A percentile compares a stretch with the other conserved stretches of the same genome.
Evolutionary conservation across 2,797 vertebrate genomes (phyloP).

Genomic region (Eupleurogrammus muticus): DNA sequence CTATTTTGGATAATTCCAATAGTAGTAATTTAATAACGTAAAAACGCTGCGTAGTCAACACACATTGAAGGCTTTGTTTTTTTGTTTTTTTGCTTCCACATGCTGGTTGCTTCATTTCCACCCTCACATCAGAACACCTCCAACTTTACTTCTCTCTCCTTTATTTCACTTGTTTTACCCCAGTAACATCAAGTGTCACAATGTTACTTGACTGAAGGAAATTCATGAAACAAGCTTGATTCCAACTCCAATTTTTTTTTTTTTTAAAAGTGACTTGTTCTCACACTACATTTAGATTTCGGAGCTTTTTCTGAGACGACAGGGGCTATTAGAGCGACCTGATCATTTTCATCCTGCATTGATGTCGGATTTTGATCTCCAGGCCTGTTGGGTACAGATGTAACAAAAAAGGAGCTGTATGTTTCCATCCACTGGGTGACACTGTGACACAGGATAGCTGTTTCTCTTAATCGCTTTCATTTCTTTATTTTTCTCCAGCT

Average conservation of each 20-base stretch:
- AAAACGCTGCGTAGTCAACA: neutral
- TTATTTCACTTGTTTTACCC: slow-evolving; percentile 2
- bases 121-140: neutral
- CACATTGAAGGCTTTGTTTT: neutral
- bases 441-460: slow-evolving; percentile 61
- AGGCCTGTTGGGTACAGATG: slow-evolving; percentile 1
- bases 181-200: neutral
- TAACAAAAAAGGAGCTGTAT: slow-evolving; percentile 19
- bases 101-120: neutral
- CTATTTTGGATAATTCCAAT: neutral
- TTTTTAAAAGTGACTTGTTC: neutral
- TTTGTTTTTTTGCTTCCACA: neutral
- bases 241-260: too few relatives aligned
- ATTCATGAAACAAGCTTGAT: neutral
- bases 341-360: neutral
- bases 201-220: neutral
- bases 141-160: neutral
- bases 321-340: neutral
- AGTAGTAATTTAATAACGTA: neutral
- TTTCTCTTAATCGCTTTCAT: neutral
- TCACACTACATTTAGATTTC: slow-evolving; percentile 6
- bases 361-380: slow-evolving; percentile 31
- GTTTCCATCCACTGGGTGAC: slow-evolving; percentile 69
- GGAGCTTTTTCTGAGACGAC: neutral
- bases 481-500: neutral